Evolutionary conservation across 2,797 vertebrate species (phyloP).

Genomic region (Microctenopoma stevenorrisi): DNA sequence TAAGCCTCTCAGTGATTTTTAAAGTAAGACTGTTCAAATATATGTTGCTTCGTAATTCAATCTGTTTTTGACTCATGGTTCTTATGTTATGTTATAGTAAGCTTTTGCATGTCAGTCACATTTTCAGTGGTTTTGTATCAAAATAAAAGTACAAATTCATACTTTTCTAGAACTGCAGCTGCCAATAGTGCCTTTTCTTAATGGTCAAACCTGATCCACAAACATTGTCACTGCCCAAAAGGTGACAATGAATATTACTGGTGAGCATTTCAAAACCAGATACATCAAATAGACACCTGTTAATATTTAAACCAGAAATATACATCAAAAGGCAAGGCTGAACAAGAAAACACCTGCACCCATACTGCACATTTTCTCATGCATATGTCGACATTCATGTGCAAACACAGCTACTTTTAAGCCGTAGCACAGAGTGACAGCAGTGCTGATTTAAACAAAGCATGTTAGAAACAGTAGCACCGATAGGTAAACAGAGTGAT

Average conservation of each 20-base stretch:
- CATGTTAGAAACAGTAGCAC: not conserved
- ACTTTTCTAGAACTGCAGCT: too few species aligned
- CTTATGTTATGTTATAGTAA: not conserved
- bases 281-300: not conserved
- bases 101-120: not conserved
- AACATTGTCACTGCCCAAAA: not conserved
- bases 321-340: not conserved
- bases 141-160: too few species aligned
- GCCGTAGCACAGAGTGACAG: not conserved
- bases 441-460: conserved; percentile 8
- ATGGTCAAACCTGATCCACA: not conserved
- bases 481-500: conserved; percentile 39
- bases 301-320: not conserved
- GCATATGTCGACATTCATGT: conserved; percentile 13
- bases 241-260: not conserved
- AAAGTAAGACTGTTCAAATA: too few species aligned
- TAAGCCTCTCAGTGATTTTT: too few species aligned
- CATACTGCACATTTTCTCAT: not conserved
- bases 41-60: not conserved
- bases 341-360: not conserved
- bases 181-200: too few species aligned
- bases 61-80: not conserved
- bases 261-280: not conserved
- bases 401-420: conserved; percentile 24
- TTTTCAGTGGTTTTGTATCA: too few species aligned